A percentile compares a stretch with the other conserved stretches of the same genome.
These are phyloP conservation scores for Acipenser ruthenus DNA, from an alignment of 2,797 vertebrate genomes.

Conservation along the genomic window DNA sequence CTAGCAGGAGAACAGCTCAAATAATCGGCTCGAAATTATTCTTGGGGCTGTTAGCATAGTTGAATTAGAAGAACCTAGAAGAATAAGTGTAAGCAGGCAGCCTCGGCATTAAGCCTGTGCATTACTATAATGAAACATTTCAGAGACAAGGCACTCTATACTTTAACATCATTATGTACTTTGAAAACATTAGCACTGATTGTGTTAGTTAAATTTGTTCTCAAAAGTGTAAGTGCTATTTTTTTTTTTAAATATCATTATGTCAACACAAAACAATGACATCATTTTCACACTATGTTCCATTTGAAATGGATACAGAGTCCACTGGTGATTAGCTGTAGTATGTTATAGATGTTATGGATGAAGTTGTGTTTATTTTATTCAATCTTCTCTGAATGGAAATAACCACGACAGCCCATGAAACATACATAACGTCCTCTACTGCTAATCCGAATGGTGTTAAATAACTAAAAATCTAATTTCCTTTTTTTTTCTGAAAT, in stretches of 20 bases:
- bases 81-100: not conserved
- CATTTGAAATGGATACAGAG: not conserved
- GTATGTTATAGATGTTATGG: not conserved
- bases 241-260: not conserved
- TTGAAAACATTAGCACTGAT: slow-evolving; percentile 1
- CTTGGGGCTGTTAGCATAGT: not conserved
- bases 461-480: not conserved
- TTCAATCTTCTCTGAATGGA: not conserved
- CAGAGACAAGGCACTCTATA: not conserved
- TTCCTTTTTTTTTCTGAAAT: not conserved
- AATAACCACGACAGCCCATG: not conserved
- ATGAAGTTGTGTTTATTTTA: not conserved
- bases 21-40: not conserved
- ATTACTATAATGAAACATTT: not conserved
- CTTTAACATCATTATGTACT: not conserved
- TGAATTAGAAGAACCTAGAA: not conserved
- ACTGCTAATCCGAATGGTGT: not conserved
- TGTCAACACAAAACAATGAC: not conserved
- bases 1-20: not conserved
- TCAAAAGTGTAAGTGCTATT: not conserved
- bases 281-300: not conserved
- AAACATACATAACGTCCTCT: slow-evolving; percentile 5
- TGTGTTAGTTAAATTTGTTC: not conserved
- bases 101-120: not conserved
- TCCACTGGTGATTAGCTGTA: not conserved